A percentile compares a stretch with the other conserved stretches of the same genome.
Evolutionary conservation across 2,797 vertebrate genomes (phyloP).

Genomic region (Microcaecilia unicolor): DNA sequence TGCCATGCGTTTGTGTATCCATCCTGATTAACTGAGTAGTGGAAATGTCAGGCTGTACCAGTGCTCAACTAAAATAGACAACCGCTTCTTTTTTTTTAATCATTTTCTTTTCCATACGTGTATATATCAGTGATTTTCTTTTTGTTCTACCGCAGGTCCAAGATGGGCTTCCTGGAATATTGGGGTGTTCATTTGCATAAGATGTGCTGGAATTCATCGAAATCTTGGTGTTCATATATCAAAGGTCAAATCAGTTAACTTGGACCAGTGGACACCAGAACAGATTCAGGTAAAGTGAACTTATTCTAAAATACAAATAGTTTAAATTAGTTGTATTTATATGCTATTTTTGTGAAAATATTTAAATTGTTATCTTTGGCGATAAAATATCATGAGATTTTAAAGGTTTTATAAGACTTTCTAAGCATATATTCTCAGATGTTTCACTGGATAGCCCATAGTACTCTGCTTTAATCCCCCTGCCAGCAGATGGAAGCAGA

Average conservation of each 20-base stretch:
- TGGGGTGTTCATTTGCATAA: conserved; percentile 96
- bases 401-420: too few relatives aligned
- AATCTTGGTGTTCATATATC: conserved; percentile 98
- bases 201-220: conserved; percentile 95
- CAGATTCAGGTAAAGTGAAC: conserved; percentile 87
- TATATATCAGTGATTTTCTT: too few relatives aligned
- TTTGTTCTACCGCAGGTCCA: conserved; percentile 62
- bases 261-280: conserved; percentile 96
- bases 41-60: too few relatives aligned
- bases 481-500: too few relatives aligned
- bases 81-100: conserved; percentile 1
- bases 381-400: too few relatives aligned
- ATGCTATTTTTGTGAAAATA: too few relatives aligned
- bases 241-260: conserved; percentile 94
- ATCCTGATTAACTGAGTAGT: background rate
- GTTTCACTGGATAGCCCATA: too few relatives aligned
- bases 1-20: background rate
- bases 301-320: too few relatives aligned
- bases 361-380: too few relatives aligned
- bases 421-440: too few relatives aligned
- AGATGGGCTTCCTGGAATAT: conserved; percentile 99
- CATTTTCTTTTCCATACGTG: conserved; percentile 4
- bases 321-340: too few relatives aligned
- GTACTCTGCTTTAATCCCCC: too few relatives aligned
- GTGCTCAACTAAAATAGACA: background rate